Evolutionary conservation across 2,113 vertebrate species (phyloP).

Genomic region (Pomatostomus ruficeps): DNA sequence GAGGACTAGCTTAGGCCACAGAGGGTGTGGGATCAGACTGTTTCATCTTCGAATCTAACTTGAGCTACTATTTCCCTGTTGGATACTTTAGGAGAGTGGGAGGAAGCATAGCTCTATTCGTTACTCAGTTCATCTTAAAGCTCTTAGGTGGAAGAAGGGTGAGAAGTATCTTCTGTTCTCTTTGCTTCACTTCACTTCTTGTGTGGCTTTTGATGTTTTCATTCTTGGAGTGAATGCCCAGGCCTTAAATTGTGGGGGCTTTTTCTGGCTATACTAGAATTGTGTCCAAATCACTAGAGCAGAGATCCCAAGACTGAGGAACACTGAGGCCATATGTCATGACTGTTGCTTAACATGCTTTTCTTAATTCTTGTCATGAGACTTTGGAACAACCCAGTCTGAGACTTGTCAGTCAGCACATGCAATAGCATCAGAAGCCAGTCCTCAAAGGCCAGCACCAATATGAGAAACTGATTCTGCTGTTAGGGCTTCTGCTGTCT

Average conservation of each 20-base stretch:
- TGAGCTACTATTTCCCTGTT: background rate
- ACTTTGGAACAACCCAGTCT: background rate
- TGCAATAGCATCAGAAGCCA: background rate
- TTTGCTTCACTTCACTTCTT: background rate
- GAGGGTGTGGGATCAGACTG: background rate
- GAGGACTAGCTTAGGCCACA: background rate
- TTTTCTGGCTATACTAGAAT: background rate
- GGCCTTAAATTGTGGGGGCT: background rate
- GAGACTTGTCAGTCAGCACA: background rate
- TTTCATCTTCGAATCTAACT: background rate
- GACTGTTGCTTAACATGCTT: background rate
- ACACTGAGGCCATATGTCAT: background rate
- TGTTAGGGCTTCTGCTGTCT: background rate
- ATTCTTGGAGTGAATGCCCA: background rate
- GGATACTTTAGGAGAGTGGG: background rate
- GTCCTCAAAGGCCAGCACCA: background rate
- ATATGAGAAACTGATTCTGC: background rate
- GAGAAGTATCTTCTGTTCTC: background rate
- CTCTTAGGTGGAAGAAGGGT: background rate
- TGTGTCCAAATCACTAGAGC: background rate
- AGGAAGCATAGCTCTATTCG: rapidly evolving
- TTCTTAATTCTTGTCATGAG: background rate
- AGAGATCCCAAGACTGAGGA: background rate
- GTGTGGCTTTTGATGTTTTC: background rate
- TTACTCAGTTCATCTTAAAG: background rate